phyloP scores from a whole-genome alignment of 2,113 vertebrate genomes.

The Cyprinodon brontotheroides region DNA sequence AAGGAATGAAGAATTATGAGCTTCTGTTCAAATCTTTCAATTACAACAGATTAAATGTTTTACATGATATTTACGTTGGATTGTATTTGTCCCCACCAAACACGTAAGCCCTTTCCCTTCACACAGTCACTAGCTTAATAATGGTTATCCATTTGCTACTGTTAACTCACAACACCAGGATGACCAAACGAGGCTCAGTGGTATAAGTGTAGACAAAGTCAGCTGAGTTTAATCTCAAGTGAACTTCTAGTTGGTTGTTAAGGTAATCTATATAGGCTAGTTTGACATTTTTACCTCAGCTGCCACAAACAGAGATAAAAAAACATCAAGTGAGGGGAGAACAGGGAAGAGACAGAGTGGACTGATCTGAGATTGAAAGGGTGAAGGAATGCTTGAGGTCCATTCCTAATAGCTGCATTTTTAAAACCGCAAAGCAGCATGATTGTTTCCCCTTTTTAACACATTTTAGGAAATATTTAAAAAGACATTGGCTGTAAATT shows the following conservation, averaged over 20 bases:
- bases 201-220: constrained; percentile 44
- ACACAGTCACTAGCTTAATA: too few relatives aligned
- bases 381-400: constrained; percentile 1
- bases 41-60: too few relatives aligned
- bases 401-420: background rate
- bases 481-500: background rate
- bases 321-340: constrained; percentile 28
- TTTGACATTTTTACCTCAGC: constrained; percentile 69
- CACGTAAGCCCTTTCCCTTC: background rate
- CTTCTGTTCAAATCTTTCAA: too few relatives aligned
- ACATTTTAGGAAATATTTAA: constrained; percentile 7
- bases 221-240: constrained; percentile 38
- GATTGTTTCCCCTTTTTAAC: background rate
- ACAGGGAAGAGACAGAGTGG: constrained; percentile 36
- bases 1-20: too few relatives aligned
- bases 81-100: too few relatives aligned
- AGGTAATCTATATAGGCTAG: constrained; percentile 62
- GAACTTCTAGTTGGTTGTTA: constrained; percentile 43
- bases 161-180: constrained; percentile 2
- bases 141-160: background rate
- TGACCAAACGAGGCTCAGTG: constrained; percentile 35
- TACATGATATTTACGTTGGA: too few relatives aligned
- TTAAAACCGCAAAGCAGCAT: background rate
- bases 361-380: constrained; percentile 39
- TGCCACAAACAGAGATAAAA: constrained; percentile 42